phyloP scores from a whole-genome alignment of 2,113 vertebrate species.

The Myanophis thanlyinensis region DNA sequence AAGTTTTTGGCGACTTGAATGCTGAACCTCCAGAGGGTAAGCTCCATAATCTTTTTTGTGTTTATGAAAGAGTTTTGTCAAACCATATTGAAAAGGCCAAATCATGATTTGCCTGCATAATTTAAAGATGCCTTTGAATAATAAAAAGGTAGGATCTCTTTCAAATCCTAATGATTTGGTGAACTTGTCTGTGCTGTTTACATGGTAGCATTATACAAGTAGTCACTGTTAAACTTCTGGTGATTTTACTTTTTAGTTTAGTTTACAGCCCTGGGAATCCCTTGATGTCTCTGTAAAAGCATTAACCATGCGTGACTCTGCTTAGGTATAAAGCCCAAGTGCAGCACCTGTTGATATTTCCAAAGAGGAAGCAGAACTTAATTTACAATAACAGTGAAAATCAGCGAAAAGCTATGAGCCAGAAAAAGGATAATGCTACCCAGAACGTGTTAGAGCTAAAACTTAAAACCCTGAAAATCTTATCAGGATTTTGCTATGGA shows the following conservation, averaged over 20 bases:
- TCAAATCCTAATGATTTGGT: neutral
- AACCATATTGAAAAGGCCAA: neutral
- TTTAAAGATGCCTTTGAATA: neutral
- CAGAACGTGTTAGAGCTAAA: neutral
- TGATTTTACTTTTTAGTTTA: neutral
- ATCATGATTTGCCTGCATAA: neutral
- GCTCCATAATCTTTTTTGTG: neutral
- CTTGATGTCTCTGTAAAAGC: neutral
- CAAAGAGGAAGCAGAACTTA: neutral
- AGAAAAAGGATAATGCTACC: neutral
- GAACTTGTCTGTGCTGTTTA: neutral
- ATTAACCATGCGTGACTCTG: neutral
- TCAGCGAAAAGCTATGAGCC: neutral
- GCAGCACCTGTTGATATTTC: neutral
- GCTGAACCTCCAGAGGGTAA: conserved; percentile 95
- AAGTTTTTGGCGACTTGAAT: conserved; percentile 94
- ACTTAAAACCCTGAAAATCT: neutral
- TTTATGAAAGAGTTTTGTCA: no score
- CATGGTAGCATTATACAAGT: neutral
- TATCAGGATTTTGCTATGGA: no score
- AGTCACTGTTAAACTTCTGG: neutral
- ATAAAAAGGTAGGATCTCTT: neutral
- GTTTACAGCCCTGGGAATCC: neutral
- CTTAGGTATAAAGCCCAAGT: neutral
- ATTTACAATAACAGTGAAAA: neutral